Conservation (phyloP, 2,797 vertebrate species). For the Botia almorhae region DNA sequence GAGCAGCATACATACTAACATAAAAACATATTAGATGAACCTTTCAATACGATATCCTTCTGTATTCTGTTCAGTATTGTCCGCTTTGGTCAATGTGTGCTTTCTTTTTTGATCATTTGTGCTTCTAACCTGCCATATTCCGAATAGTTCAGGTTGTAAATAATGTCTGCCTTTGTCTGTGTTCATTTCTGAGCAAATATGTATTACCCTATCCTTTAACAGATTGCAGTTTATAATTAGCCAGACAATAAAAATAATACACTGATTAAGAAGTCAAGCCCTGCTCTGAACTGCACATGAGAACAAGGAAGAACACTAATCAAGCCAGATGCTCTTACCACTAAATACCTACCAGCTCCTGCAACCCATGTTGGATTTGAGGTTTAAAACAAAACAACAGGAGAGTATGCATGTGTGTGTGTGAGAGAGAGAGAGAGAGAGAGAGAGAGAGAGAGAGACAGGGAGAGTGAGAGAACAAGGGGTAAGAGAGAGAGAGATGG, state of each 20-base stretch:
- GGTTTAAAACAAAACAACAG: constrained; percentile 15
- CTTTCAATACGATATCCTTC: constrained; percentile 17
- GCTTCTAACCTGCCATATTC: constrained; percentile 22
- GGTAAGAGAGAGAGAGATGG: constrained; percentile 25
- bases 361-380: constrained; percentile 19
- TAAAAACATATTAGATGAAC: background rate
- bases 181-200: constrained; percentile 9
- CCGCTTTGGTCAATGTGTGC: background rate
- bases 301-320: background rate
- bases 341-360: constrained; percentile 13
- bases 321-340: constrained; percentile 27
- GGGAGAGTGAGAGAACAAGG: constrained; percentile 29
- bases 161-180: background rate
- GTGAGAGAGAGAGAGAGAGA: constrained; percentile 34
- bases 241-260: constrained; percentile 29
- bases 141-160: background rate
- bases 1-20: constrained; percentile 16
- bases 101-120: background rate
- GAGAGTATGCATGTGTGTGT: constrained; percentile 58
- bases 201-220: background rate
- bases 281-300: background rate
- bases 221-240: background rate
- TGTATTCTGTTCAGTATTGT: background rate
- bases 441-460: constrained; percentile 20
- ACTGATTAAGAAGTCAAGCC: constrained; percentile 22